phyloP scores from a whole-genome alignment of 2,888 invertebrate species.

The Epistrophella euchroma region DNA sequence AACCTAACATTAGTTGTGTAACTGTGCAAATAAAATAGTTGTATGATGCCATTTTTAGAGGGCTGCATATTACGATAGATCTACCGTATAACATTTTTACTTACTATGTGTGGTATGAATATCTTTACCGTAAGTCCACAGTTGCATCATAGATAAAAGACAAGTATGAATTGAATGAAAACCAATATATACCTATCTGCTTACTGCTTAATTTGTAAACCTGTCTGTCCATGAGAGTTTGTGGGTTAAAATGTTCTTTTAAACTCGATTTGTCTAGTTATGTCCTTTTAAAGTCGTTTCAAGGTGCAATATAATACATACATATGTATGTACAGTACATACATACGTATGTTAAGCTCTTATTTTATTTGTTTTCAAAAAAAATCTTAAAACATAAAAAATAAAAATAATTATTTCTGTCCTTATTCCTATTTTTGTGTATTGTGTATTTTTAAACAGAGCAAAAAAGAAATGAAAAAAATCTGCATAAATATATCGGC shows the following conservation, averaged over 20 bases:
- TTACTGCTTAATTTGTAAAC: constrained; percentile 62
- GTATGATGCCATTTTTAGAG: constrained; percentile 61
- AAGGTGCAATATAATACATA: constrained; percentile 44
- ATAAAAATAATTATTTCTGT: too few relatives aligned
- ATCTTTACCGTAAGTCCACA: constrained; percentile 49
- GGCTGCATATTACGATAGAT: constrained; percentile 50
- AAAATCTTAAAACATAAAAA: too few relatives aligned
- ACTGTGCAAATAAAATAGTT: constrained; percentile 60
- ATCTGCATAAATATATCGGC: too few relatives aligned
- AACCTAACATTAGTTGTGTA: constrained; percentile 54
- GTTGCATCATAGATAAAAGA: constrained; percentile 35
- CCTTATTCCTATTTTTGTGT: too few relatives aligned
- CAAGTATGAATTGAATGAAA: constrained; percentile 50
- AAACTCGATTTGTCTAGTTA: constrained; percentile 48
- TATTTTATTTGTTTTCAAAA: too few relatives aligned
- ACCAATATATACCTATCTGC: background rate
- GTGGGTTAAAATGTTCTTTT: constrained; percentile 68
- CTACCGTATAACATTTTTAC: background rate
- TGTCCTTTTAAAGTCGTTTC: constrained; percentile 62
- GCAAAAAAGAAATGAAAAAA: too few relatives aligned
- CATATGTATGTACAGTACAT: too few relatives aligned
- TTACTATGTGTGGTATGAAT: constrained; percentile 25
- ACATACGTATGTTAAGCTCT: too few relatives aligned
- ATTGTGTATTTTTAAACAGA: too few relatives aligned
- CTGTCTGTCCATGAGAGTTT: constrained; percentile 45